These are phyloP conservation scores for Cebidichthys violaceus DNA, from an alignment of 2,113 vertebrate species.

Conservation along the genomic window DNA sequence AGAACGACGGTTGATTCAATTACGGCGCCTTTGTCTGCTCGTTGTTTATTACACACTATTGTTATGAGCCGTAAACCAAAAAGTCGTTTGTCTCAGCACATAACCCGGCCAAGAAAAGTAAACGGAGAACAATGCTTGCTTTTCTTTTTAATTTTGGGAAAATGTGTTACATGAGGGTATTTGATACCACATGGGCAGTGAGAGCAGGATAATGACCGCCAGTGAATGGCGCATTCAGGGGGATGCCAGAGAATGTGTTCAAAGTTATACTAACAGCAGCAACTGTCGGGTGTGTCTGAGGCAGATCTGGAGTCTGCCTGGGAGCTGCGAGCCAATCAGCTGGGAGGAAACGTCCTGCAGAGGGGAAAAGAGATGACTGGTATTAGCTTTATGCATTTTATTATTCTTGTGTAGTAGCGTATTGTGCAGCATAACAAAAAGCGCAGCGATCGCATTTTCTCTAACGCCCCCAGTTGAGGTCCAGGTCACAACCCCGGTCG, in stretches of 20 bases:
- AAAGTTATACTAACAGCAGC: slow-evolving; percentile 43
- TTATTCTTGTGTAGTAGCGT: not conserved
- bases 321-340: slow-evolving; percentile 23
- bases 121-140: slow-evolving; percentile 42
- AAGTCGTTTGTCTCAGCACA: slow-evolving; percentile 51
- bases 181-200: slow-evolving; percentile 26
- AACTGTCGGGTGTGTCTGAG: slow-evolving; percentile 31
- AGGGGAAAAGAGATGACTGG: not conserved
- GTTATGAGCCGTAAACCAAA: slow-evolving; percentile 36
- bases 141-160: slow-evolving; percentile 17
- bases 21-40: slow-evolving; percentile 60
- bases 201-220: slow-evolving; percentile 39
- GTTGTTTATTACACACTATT: slow-evolving; percentile 51
- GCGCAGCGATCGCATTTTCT: not conserved
- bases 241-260: slow-evolving; percentile 37
- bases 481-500: not conserved
- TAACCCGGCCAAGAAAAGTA: slow-evolving; percentile 39
- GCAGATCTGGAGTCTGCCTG: slow-evolving; percentile 4
- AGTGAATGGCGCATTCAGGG: slow-evolving; percentile 36
- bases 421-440: not conserved
- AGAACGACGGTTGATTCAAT: slow-evolving; percentile 75
- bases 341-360: slow-evolving; percentile 7
- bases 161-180: slow-evolving; percentile 34
- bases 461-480: not conserved
- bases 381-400: not conserved